Evolutionary conservation across 2,113 vertebrate genomes (phyloP).

Genomic region (Oostethus manadensis): DNA sequence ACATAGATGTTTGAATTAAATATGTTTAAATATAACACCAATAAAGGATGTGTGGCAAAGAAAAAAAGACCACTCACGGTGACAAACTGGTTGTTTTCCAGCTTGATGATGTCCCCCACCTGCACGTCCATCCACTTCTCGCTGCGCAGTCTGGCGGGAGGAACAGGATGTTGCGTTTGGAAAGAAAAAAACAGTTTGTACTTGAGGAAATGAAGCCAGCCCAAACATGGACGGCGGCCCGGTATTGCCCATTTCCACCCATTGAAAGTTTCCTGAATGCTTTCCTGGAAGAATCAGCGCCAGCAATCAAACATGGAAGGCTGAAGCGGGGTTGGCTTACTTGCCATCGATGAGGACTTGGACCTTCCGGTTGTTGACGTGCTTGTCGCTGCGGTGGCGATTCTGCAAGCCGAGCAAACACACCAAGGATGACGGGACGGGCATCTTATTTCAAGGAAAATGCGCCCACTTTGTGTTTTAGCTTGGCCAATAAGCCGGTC

Average conservation of each 20-base stretch:
- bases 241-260: not conserved
- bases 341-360: conserved; percentile 81
- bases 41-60: no score
- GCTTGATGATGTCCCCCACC: conserved; percentile 93
- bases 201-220: not conserved
- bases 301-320: no score
- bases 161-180: not conserved
- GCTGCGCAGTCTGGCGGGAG: conserved; percentile 71
- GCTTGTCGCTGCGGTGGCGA: conserved; percentile 86
- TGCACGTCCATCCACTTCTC: conserved; percentile 94
- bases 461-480: no score
- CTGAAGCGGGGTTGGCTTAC: conserved; percentile 68
- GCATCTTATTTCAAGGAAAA: not conserved
- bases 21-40: no score
- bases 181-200: not conserved
- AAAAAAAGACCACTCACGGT: conserved; percentile 64
- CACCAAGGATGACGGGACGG: no score
- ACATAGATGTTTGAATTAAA: no score
- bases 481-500: no score
- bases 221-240: not conserved
- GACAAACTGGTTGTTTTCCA: conserved; percentile 91
- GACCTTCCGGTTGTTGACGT: conserved; percentile 88
- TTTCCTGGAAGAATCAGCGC: not conserved
- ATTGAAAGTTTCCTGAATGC: not conserved
- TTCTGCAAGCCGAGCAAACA: conserved; percentile 69